Conservation (phyloP, 2,113 vertebrate genomes). For the Formicarius rufipectus region DNA sequence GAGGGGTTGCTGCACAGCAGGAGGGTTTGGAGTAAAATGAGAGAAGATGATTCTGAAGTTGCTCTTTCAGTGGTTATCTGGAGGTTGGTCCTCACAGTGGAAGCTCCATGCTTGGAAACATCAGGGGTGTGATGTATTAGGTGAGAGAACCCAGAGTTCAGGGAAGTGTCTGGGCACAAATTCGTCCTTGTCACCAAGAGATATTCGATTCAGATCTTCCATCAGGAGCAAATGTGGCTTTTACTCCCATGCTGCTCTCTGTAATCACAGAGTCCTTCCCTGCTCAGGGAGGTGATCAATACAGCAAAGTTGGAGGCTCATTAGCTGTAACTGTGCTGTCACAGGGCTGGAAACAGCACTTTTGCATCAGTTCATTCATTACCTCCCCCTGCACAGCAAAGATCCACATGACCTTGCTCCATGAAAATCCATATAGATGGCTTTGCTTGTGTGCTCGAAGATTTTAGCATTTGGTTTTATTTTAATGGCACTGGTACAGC, state of each 20-base stretch:
- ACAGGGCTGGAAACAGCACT: not conserved
- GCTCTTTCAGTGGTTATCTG: not conserved
- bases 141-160: not conserved
- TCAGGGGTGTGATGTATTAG: not conserved
- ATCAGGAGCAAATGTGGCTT: not conserved
- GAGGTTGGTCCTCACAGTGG: not conserved
- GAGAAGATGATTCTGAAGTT: not conserved
- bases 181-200: not conserved
- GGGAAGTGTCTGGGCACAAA: not conserved
- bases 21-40: not conserved
- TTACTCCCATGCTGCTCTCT: not conserved
- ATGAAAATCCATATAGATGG: not conserved
- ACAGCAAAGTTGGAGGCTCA: constrained; percentile 3
- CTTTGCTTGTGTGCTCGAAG: not conserved
- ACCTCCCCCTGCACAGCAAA: not conserved
- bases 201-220: constrained; percentile 20
- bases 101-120: not conserved
- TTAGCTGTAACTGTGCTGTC: not conserved
- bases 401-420: not conserved
- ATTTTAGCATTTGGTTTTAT: not conserved
- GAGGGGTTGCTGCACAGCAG: not conserved
- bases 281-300: not conserved
- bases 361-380: not conserved
- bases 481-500: not conserved
- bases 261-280: not conserved